Evolutionary conservation across 2,113 vertebrate species (phyloP).

Genomic region (Thalassarche chlororhynchos): DNA sequence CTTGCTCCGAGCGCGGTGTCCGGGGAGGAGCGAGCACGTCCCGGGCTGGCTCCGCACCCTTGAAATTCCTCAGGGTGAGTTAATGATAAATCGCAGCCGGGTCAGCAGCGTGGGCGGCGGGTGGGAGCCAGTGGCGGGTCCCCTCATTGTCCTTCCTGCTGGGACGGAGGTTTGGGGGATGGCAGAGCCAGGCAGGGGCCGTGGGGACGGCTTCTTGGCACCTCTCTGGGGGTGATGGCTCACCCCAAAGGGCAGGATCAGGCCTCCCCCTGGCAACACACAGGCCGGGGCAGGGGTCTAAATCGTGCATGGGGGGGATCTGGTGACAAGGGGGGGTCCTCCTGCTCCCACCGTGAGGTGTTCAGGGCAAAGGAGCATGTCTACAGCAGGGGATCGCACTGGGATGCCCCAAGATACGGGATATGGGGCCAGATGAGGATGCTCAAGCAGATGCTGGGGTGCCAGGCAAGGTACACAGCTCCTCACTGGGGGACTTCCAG

Average conservation of each 20-base stretch:
- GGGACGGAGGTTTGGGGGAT: background rate
- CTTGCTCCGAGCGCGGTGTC: accelerated
- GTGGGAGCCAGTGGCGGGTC: background rate
- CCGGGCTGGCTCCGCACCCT: background rate
- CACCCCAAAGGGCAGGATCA: background rate
- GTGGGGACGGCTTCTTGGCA: background rate
- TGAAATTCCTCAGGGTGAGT: constrained; percentile 6
- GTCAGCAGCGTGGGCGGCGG: background rate
- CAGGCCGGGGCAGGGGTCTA: background rate
- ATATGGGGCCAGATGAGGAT: background rate
- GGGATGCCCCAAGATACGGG: background rate
- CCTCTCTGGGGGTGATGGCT: background rate
- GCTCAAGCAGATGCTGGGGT: background rate
- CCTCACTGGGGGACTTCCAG: accelerated
- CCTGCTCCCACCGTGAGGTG: background rate
- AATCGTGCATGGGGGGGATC: accelerated
- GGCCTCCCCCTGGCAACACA: too few species aligned
- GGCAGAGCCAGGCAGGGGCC: background rate
- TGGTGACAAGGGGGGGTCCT: background rate
- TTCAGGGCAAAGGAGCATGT: accelerated
- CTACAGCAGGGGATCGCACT: background rate
- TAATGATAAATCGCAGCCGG: constrained; percentile 2
- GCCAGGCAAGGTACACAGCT: background rate
- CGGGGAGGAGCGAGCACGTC: background rate
- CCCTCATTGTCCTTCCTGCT: background rate